These are phyloP conservation scores for Odontamblyopus rebecca DNA, from an alignment of 2,797 vertebrate genomes.

Conservation along the genomic window DNA sequence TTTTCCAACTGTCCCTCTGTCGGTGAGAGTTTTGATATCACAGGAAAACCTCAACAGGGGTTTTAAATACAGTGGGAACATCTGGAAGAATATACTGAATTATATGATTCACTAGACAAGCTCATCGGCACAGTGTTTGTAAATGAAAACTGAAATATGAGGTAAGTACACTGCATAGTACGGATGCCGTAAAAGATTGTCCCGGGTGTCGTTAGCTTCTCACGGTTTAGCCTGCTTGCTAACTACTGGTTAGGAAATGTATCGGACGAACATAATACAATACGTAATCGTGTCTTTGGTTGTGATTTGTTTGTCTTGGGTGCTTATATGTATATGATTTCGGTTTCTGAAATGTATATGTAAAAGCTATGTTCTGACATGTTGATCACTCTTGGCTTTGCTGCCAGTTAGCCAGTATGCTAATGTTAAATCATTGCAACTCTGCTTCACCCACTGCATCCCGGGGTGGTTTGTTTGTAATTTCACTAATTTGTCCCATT, in stretches of 20 bases:
- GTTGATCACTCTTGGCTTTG: not conserved
- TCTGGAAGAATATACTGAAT: slow-evolving; percentile 9
- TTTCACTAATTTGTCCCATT: not conserved
- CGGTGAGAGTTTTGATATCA: slow-evolving; percentile 63
- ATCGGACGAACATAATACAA: not conserved
- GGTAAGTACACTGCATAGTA: slow-evolving; percentile 62
- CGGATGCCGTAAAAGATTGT: slow-evolving; percentile 59
- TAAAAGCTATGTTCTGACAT: not conserved
- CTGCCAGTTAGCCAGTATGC: slow-evolving; percentile 43
- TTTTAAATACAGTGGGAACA: slow-evolving; percentile 42
- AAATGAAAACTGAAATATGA: slow-evolving; percentile 77
- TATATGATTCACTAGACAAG: slow-evolving; percentile 28
- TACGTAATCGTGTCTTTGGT: not conserved
- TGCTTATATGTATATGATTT: not conserved
- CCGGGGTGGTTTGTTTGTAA: not conserved
- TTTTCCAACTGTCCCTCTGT: slow-evolving; percentile 74
- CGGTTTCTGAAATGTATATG: not conserved
- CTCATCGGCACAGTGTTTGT: slow-evolving; percentile 21
- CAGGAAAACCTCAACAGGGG: slow-evolving; percentile 54
- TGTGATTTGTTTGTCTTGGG: not conserved
- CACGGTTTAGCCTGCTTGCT: slow-evolving; percentile 49
- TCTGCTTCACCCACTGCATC: slow-evolving; percentile 20
- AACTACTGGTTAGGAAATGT: slow-evolving; percentile 26
- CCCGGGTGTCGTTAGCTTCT: slow-evolving; percentile 63
- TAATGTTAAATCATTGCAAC: slow-evolving; percentile 70